Conservation (phyloP, 1,140 invertebrate species). For the Chironomus striatipennis region DNA sequence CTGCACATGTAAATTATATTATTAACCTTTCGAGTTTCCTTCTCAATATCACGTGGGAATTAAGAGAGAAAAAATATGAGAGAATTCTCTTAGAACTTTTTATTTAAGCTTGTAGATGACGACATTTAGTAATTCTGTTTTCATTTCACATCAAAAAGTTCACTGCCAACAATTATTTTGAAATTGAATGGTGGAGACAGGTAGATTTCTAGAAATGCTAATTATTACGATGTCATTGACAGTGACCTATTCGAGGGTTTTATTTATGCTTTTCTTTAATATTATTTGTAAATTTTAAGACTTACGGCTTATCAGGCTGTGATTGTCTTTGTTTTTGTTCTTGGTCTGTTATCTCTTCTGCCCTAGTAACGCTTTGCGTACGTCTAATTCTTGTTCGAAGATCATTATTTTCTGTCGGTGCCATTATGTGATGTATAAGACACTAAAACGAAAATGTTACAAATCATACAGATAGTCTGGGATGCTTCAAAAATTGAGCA, state of each 20-base stretch:
- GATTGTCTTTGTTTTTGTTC: constrained; percentile 66
- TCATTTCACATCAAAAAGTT: not conserved
- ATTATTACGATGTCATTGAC: not conserved
- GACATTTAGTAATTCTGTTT: not conserved
- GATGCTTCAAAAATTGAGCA: too few relatives aligned
- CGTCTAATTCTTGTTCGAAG: constrained; percentile 56
- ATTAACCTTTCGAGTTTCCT: not conserved
- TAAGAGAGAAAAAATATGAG: not conserved
- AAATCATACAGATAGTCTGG: too few relatives aligned
- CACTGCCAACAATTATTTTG: not conserved
- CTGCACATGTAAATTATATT: not conserved
- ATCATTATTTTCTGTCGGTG: constrained; percentile 30
- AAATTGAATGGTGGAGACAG: not conserved
- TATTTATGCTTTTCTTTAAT: not conserved
- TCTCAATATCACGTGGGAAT: not conserved
- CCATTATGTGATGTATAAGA: not conserved
- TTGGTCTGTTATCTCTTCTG: constrained; percentile 74
- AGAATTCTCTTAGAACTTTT: not conserved
- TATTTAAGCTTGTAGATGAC: not conserved
- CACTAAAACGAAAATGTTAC: too few relatives aligned
- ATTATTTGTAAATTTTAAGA: constrained; percentile 29
- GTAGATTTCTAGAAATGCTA: not conserved
- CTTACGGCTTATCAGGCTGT: constrained; percentile 86
- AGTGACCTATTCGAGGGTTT: not conserved
- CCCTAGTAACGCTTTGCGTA: constrained; percentile 75